These are phyloP conservation scores for Aphaenogaster ashmeadi DNA, from an alignment of 1,140 invertebrate species.

Conservation along the genomic window DNA sequence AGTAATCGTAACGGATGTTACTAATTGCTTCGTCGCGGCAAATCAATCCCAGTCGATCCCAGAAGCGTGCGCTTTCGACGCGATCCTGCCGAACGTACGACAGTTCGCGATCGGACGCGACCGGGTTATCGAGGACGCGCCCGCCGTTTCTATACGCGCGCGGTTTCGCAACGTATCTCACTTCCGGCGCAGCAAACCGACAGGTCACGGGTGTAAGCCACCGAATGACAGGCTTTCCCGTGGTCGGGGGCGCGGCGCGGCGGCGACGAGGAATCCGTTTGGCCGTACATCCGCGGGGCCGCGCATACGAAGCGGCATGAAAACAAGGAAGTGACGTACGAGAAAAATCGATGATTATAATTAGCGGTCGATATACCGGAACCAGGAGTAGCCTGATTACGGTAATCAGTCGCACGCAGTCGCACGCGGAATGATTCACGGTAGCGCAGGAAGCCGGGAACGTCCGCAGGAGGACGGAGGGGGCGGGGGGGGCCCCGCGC, in stretches of 20 bases:
- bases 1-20: background rate
- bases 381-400: constrained; percentile 77
- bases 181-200: constrained; percentile 43
- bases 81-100: background rate
- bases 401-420: constrained; percentile 78
- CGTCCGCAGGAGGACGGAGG: background rate
- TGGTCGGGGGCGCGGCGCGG: background rate
- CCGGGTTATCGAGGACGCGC: constrained; percentile 24
- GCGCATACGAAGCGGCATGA: constrained; percentile 28
- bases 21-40: background rate
- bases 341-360: constrained; percentile 77
- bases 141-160: constrained; percentile 6
- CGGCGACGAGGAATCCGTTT: constrained; percentile 46
- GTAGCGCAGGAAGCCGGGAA: constrained; percentile 64
- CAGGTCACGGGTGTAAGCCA: constrained; percentile 39
- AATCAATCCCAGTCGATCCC: too few species aligned
- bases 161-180: constrained; percentile 40
- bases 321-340: constrained; percentile 75
- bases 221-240: constrained; percentile 67
- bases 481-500: constrained; percentile 8
- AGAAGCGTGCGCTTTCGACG: background rate
- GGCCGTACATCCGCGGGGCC: constrained; percentile 63
- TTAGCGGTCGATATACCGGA: constrained; percentile 78
- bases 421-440: constrained; percentile 78
- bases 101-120: constrained; percentile 37